These are phyloP conservation scores for Petrocephalus microphthalmus DNA, from an alignment of 2,113 vertebrate species.

Conservation along the genomic window DNA sequence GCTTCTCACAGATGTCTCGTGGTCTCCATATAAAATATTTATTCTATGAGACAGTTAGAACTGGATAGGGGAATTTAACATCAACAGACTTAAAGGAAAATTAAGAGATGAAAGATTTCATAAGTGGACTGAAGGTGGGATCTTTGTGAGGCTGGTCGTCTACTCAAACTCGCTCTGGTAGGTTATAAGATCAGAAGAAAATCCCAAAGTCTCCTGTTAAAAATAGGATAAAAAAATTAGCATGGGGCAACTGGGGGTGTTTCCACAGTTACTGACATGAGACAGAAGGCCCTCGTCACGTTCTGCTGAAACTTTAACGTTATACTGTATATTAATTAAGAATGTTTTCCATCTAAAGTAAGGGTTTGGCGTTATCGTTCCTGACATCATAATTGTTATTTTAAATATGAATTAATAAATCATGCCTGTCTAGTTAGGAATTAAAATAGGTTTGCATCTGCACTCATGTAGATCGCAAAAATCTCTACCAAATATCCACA, in stretches of 20 bases:
- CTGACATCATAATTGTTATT: conserved; percentile 67
- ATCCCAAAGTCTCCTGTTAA: neutral
- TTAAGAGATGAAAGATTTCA: neutral
- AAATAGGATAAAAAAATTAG: conserved; percentile 10
- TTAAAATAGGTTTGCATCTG: conserved; percentile 55
- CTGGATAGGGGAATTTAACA: neutral
- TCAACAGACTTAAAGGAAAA: conserved; percentile 9
- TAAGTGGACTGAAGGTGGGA: neutral
- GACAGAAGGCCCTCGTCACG: neutral
- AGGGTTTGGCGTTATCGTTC: conserved; percentile 63
- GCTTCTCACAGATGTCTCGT: neutral
- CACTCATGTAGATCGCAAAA: conserved; percentile 31
- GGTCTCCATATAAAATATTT: conserved; percentile 4
- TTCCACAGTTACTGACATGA: neutral
- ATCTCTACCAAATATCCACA: neutral
- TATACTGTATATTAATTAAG: conserved; percentile 48
- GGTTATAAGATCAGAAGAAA: neutral
- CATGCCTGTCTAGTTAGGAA: conserved; percentile 64
- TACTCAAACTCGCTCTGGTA: neutral
- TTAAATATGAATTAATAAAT: conserved; percentile 73
- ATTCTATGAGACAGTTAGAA: neutral
- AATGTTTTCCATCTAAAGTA: conserved; percentile 69
- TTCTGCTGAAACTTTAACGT: conserved; percentile 42
- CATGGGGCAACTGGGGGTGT: neutral
- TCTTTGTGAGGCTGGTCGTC: neutral